Evolutionary conservation across 2,888 invertebrate species (phyloP).

Genomic region (Drosophila suboccidentalis): DNA sequence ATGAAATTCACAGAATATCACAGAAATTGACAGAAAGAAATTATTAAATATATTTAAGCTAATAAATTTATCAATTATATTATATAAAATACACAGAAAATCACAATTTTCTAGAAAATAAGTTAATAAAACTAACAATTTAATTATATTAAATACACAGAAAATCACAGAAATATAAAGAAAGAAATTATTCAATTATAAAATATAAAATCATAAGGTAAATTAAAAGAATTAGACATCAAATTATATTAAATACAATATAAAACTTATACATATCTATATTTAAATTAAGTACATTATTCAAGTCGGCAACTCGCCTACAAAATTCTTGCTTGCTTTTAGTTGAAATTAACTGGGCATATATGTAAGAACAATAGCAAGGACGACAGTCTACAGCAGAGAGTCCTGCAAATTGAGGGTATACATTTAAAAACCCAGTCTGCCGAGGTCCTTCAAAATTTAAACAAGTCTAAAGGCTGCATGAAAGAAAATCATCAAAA

Average conservation of each 20-base stretch:
- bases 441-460: constrained; percentile 37
- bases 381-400: constrained; percentile 1
- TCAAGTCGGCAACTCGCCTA: background rate
- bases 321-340: background rate
- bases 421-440: constrained; percentile 6
- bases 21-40: too few species aligned
- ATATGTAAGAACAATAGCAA: constrained; percentile 6
- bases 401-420: constrained; percentile 15
- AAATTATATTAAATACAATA: background rate
- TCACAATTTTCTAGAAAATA: too few species aligned
- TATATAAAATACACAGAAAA: too few species aligned
- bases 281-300: background rate
- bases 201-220: too few species aligned
- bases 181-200: too few species aligned
- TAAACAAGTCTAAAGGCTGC: constrained; percentile 43
- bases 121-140: too few species aligned
- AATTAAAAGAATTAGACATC: too few species aligned
- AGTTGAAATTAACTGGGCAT: background rate
- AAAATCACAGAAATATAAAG: too few species aligned
- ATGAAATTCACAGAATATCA: too few species aligned
- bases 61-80: too few species aligned
- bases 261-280: background rate
- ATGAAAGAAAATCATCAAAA: constrained; percentile 3
- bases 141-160: too few species aligned
- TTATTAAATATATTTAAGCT: background rate